Evolutionary conservation across 2,113 vertebrate genomes (phyloP).

Genomic region (Mesoclemmys tuberculata): DNA sequence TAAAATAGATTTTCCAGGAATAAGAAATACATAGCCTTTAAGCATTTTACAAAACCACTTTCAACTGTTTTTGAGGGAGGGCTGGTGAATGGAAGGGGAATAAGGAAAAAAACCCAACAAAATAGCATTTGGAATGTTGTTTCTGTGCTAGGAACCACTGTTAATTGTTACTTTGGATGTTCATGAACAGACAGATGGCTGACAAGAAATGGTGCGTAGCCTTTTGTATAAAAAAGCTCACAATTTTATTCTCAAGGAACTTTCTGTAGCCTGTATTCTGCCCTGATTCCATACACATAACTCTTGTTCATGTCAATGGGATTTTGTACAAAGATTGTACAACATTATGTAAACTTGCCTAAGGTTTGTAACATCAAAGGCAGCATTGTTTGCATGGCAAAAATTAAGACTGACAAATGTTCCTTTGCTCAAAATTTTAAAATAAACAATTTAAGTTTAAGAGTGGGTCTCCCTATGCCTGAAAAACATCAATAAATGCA

Average conservation of each 20-base stretch:
- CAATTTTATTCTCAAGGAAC: not conserved
- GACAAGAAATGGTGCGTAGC: not conserved
- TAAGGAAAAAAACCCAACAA: not conserved
- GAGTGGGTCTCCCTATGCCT: not conserved
- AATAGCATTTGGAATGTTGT: not conserved
- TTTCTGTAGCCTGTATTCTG: not conserved
- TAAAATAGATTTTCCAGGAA: constrained; percentile 27
- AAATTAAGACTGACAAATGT: constrained; percentile 25
- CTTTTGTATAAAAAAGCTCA: not conserved
- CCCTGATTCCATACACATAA: not conserved
- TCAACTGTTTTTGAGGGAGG: not conserved
- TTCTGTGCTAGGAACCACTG: not conserved
- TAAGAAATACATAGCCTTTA: constrained; percentile 35
- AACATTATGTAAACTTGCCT: not conserved
- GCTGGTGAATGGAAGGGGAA: not conserved
- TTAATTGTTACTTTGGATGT: not conserved
- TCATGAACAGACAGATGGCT: not conserved
- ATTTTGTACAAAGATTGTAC: not conserved
- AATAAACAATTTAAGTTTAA: constrained; percentile 20
- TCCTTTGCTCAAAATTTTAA: constrained; percentile 43
- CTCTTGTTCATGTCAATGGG: not conserved
- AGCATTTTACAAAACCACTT: constrained; percentile 34
- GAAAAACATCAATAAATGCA: constrained; percentile 1
- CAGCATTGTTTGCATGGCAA: constrained; percentile 6
- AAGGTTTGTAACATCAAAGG: not conserved